Base-by-base conservation (phyloP, 2,113 vertebrate species). In the Phocoena sinus region DNA sequence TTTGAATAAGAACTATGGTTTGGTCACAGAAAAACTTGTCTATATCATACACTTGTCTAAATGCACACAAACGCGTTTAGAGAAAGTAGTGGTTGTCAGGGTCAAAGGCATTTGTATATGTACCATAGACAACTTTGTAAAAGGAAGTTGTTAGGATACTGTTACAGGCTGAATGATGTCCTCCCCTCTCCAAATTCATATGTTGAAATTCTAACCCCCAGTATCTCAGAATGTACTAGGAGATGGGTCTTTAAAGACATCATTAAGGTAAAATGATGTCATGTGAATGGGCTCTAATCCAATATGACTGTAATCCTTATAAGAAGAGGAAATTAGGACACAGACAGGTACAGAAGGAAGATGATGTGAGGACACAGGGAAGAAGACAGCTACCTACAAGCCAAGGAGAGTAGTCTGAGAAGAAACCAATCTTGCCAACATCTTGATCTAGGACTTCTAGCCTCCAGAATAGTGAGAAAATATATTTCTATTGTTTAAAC, bases 1-100 rank as follows among this genome's bases (percentile, higher is more conserved):
- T 68, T 80, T 95, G 68, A 87, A 77, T 86, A 73, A 89, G 67
- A 91, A 71, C 33, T 79, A n/a, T 93, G 50, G 38, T 84, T 91
- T 88, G 17, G 8, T 86, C 77, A 58, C 56, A 63, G 33, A 82
- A 91, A 93, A 81, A 26, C 60, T 85, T 91, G 41, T 67, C 20
- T 65, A 0, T 53, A 26, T 91, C 63, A 92, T 17, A 53, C 5
- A 18, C 53, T 53, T 53, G 53, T 53, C 53, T 53, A 18, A 53
- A 18, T 53, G 53, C 53, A 53, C 15, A 26, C 26, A 70, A 58
- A 93, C 91, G 12, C 25, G 81, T 82, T 91, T 65, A 84, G 36
- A 58, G 84, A 74, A 71, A 81, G 36, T 33, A 77, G 11, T 71
- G 8, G 63, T 93, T 93, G 36, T 56, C 53, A 89, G 67, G 36